A percentile compares a stretch with the other conserved stretches of the same genome.
phyloP scores from a whole-genome alignment of 2,888 invertebrate species.

The Ligdia adustata region DNA sequence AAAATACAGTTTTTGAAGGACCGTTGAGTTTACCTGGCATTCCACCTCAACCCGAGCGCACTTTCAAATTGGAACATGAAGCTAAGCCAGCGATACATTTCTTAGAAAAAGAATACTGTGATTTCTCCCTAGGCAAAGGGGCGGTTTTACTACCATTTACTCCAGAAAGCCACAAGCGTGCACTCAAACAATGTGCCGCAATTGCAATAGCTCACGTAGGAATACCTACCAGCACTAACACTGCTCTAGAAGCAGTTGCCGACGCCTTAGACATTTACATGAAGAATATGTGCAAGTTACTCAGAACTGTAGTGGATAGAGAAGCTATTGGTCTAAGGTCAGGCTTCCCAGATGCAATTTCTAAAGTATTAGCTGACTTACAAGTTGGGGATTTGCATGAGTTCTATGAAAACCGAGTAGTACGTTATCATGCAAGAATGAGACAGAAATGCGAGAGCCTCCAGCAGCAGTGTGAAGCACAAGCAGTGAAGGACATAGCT shows the following conservation, averaged over 20 bases:
- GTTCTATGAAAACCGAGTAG: constrained; percentile 71
- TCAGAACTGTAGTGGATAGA: constrained; percentile 69
- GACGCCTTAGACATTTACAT: constrained; percentile 72
- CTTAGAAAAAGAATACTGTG: constrained; percentile 70
- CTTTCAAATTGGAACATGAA: constrained; percentile 61
- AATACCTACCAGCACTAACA: constrained; percentile 65
- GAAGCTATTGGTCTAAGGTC: constrained; percentile 70
- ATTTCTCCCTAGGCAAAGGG: constrained; percentile 74
- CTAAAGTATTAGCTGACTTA: constrained; percentile 76
- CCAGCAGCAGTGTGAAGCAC: constrained; percentile 58
- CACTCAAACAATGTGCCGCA: constrained; percentile 72
- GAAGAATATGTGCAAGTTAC: constrained; percentile 71
- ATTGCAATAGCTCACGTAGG: constrained; percentile 75
- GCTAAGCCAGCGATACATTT: constrained; percentile 67
- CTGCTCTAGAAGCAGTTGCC: constrained; percentile 65
- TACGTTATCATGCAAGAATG: constrained; percentile 67
- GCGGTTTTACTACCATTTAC: constrained; percentile 70
- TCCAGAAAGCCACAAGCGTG: constrained; percentile 74
- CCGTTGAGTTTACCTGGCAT: constrained; percentile 60
- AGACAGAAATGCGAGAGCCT: constrained; percentile 63
- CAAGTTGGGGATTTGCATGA: constrained; percentile 71
- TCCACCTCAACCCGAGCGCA: constrained; percentile 59
- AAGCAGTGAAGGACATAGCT: constrained; percentile 64
- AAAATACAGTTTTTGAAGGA: constrained; percentile 66
- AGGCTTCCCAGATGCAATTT: constrained; percentile 73